phyloP scores from a whole-genome alignment of 2,888 invertebrate genomes.

The Orthosia gothica region DNA sequence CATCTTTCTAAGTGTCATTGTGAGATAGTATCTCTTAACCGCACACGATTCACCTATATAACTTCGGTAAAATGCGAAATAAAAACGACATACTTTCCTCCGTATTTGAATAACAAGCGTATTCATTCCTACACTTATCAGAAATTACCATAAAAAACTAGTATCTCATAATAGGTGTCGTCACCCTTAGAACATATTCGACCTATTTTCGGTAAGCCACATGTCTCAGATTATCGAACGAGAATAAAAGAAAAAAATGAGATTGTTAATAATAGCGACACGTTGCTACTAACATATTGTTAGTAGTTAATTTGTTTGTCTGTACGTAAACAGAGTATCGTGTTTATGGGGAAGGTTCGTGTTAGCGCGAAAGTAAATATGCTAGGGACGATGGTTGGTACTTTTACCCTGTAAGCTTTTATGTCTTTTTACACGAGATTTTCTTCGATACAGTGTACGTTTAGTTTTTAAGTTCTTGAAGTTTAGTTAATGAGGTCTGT shows the following conservation, averaged over 20 bases:
- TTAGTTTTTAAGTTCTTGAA: conserved; percentile 54
- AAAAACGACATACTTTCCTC: conserved; percentile 22
- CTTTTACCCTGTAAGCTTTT: conserved; percentile 54
- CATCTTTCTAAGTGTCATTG: neutral
- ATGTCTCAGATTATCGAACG: conserved; percentile 83
- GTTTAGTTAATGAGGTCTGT: conserved; percentile 56
- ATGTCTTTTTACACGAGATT: conserved; percentile 51
- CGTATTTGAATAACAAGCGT: conserved; percentile 52
- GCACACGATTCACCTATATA: neutral
- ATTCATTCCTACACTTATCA: conserved; percentile 40
- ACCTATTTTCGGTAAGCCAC: conserved; percentile 84
- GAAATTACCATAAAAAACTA: conserved; percentile 58
- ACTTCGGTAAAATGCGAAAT: conserved; percentile 23
- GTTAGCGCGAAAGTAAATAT: conserved; percentile 60
- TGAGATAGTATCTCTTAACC: neutral
- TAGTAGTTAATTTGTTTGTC: conserved; percentile 73
- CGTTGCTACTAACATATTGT: conserved; percentile 66
- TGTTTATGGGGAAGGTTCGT: conserved; percentile 58
- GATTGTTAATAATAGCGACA: conserved; percentile 69
- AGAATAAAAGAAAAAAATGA: conserved; percentile 77
- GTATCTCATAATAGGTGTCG: conserved; percentile 57
- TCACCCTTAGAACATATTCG: conserved; percentile 76
- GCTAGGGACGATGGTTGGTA: conserved; percentile 45
- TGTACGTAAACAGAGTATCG: conserved; percentile 62
- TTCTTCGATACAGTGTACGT: conserved; percentile 54